Evolutionary conservation across 2,797 vertebrate species (phyloP).

Genomic region (Threskiornis aethiopicus): DNA sequence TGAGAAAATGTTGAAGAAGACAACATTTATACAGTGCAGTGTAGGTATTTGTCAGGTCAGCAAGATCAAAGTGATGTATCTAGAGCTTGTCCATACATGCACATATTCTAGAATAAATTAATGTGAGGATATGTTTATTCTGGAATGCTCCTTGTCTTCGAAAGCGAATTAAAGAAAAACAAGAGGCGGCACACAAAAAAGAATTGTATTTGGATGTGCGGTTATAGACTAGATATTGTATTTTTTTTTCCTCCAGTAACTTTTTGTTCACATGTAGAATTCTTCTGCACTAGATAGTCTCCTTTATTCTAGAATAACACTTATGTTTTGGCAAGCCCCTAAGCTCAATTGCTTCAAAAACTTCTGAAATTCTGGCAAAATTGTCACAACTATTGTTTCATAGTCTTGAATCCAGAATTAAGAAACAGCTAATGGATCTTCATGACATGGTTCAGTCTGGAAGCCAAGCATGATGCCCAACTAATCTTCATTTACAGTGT

Average conservation of each 20-base stretch:
- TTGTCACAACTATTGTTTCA: not conserved
- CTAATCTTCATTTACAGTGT: not conserved
- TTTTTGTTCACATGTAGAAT: not conserved
- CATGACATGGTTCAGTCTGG: not conserved
- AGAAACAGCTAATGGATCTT: not conserved
- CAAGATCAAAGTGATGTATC: not conserved
- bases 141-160: not conserved
- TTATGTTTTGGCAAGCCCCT: not conserved
- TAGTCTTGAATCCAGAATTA: not conserved
- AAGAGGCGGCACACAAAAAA: not conserved
- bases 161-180: not conserved
- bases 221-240: not conserved
- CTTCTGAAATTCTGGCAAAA: not conserved
- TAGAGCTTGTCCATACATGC: not conserved
- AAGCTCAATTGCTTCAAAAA: not conserved
- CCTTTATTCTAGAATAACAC: not conserved
- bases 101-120: not conserved
- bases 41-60: not conserved
- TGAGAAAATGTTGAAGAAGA: not conserved
- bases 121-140: not conserved
- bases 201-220: not conserved
- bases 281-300: not conserved
- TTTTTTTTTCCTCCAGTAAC: rapidly evolving
- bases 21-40: not conserved
- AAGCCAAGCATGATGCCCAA: not conserved